Base-by-base conservation (phyloP, 2,113 vertebrate genomes). In the Entomyzon cyanotis region DNA sequence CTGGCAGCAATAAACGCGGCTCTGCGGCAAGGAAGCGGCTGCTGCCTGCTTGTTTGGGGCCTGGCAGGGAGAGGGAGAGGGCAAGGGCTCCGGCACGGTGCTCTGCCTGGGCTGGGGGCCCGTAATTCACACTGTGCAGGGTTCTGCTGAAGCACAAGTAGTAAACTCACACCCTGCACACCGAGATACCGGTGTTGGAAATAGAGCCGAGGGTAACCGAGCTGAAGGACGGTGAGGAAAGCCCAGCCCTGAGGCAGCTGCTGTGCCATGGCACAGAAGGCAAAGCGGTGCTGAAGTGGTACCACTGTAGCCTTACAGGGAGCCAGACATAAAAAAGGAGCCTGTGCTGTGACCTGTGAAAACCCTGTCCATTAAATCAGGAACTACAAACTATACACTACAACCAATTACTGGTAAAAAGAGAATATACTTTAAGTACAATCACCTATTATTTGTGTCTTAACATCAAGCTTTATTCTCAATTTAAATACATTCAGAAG, bases 111-210 rank as follows among this genome's bases (percentile, higher is more conserved):
- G 79, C 53, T 58, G 79, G 21, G 30, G 20, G n/a, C n/a, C n/a
- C n/a, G n/a, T n/a, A n/a, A 0, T 2, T 11, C 79, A 8, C 25
- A 19, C 17, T 1, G 31, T 0, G 21, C 10, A 9, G 0, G 3
- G 15, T 17, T 21, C 37, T 50, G 25, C 55, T 19, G 1, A 6
- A 55, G 14, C 56, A 24, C 30, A 3, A 3, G 1, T 0, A 0
- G 12, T 3, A 11, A 42, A 39, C 12, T 4, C 7, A 3, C 3
- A 12, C 31, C 22, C 1, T 2, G 11, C 24, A 5, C 65, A 2
- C 14, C 25, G 1, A 14, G 39, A 28, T 17, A 39, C 0, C 35
- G 0, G 22, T 0, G 60, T 1, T 17, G 0, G 2, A 17, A 63
- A 33, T 0, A 13, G 0, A 15, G 8, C 22, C 14, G 16, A 5